These are phyloP conservation scores for Manis javanica DNA, from an alignment of 2,797 vertebrate genomes.

Conservation along the genomic window DNA sequence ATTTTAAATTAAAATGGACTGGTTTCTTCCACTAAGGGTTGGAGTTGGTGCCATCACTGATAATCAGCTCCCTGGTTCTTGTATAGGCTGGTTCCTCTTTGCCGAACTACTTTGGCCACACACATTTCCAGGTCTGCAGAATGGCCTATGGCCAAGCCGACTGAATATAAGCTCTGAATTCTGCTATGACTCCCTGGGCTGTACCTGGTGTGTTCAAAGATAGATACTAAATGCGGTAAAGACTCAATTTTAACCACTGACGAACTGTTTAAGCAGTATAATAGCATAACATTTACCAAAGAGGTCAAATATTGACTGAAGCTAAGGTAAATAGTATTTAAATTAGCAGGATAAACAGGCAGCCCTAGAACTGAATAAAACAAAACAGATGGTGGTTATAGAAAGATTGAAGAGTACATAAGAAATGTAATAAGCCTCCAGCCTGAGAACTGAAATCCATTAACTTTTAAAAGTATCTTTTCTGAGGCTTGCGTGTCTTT, in stretches of 20 bases:
- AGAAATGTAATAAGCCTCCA: constrained; percentile 6
- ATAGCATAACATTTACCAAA: constrained; percentile 64
- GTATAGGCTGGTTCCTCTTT: background rate
- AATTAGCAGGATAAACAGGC: constrained; percentile 36
- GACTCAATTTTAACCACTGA: constrained; percentile 65
- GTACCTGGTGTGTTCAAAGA: constrained; percentile 22
- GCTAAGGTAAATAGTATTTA: constrained; percentile 73
- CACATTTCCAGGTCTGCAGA: background rate
- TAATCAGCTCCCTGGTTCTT: background rate
- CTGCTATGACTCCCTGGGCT: background rate
- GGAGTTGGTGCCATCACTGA: background rate
- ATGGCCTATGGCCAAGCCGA: background rate
- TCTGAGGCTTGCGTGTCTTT: background rate
- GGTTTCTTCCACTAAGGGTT: background rate
- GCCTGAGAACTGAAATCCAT: background rate
- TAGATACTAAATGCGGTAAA: constrained; percentile 63
- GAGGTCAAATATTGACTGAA: constrained; percentile 76
- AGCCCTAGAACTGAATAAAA: constrained; percentile 13
- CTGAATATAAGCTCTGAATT: constrained; percentile 5
- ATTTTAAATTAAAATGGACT: constrained; percentile 13
- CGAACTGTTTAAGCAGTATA: constrained; percentile 70
- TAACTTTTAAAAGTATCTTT: background rate
- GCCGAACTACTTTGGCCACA: background rate
- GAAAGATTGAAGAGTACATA: background rate
- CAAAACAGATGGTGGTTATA: constrained; percentile 33